These are phyloP conservation scores for Tigriopus californicus DNA, from an alignment of 2,888 invertebrate species.

Conservation along the genomic window DNA sequence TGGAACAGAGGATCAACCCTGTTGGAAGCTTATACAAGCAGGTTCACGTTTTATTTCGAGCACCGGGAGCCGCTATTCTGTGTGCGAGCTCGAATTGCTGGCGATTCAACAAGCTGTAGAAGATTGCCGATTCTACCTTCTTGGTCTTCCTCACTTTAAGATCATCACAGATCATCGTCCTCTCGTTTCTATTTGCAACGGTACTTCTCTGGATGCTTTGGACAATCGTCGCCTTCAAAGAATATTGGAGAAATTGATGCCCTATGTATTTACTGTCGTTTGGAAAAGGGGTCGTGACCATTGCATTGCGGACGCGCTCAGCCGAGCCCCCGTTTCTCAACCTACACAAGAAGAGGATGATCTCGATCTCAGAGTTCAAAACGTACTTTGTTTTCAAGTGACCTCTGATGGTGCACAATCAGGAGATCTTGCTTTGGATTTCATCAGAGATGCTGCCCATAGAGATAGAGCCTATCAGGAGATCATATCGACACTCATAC, in stretches of 20 bases:
- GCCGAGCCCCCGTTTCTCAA: conserved; percentile 1
- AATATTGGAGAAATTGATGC: background rate
- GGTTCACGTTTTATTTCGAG: too few species aligned
- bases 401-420: too few species aligned
- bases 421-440: background rate
- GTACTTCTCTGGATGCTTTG: conserved; percentile 9
- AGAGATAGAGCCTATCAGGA: background rate
- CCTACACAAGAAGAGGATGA: background rate
- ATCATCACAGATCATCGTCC: conserved; percentile 11
- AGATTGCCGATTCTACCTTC: conserved; percentile 9
- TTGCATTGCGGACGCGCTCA: conserved; percentile 8
- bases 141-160: conserved; percentile 7
- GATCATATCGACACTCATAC: background rate
- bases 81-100: too few species aligned
- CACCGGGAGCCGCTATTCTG: too few species aligned
- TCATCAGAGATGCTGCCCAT: background rate
- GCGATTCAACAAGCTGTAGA: too few species aligned
- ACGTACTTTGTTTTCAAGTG: too few species aligned
- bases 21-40: too few species aligned
- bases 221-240: conserved; percentile 15
- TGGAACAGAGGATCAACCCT: too few species aligned
- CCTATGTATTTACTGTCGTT: background rate
- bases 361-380: too few species aligned
- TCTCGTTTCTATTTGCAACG: conserved; percentile 6
- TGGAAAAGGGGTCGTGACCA: conserved; percentile 4